Percentiles rank a stretch among this genome's conserved stretches.
phyloP scores from a whole-genome alignment of 2,888 invertebrate genomes.

The Zonitis immaculata region DNA sequence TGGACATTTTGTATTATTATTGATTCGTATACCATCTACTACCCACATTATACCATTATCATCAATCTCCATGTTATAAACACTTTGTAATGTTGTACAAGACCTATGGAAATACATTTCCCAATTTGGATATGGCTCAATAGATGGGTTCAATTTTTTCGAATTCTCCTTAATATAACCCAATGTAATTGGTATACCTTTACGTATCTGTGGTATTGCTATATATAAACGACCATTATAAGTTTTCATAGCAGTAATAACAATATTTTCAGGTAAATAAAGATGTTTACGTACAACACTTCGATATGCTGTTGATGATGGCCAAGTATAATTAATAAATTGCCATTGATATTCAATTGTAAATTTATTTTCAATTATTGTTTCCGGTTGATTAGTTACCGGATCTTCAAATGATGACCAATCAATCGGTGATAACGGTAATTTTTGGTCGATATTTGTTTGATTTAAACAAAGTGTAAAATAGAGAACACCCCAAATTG shows the following conservation, averaged over 20 bases:
- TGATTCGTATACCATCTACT: constrained; percentile 55
- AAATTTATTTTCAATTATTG: constrained; percentile 1
- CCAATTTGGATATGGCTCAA: constrained; percentile 69
- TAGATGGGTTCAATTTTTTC: constrained; percentile 52
- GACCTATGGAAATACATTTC: constrained; percentile 52
- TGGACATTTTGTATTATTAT: constrained; percentile 58
- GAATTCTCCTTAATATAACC: constrained; percentile 49
- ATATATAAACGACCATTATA: constrained; percentile 64
- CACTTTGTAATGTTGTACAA: constrained; percentile 65
- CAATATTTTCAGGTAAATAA: constrained; percentile 63
- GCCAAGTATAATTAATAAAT: constrained; percentile 64
- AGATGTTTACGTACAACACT: constrained; percentile 54
- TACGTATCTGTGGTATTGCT: constrained; percentile 61
- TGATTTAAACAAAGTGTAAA: background rate
- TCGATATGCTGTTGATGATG: constrained; percentile 53
- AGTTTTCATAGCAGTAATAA: constrained; percentile 63
- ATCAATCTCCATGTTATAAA: constrained; percentile 71
- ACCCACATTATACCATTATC: constrained; percentile 66
- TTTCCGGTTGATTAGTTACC: background rate
- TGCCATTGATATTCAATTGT: constrained; percentile 59
- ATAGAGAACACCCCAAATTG: background rate
- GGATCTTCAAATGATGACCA: background rate
- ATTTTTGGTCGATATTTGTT: background rate
- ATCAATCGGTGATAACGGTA: background rate
- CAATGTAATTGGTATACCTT: constrained; percentile 66